phyloP scores from a whole-genome alignment of 2,888 invertebrate species.

The Julus scandinavius region DNA sequence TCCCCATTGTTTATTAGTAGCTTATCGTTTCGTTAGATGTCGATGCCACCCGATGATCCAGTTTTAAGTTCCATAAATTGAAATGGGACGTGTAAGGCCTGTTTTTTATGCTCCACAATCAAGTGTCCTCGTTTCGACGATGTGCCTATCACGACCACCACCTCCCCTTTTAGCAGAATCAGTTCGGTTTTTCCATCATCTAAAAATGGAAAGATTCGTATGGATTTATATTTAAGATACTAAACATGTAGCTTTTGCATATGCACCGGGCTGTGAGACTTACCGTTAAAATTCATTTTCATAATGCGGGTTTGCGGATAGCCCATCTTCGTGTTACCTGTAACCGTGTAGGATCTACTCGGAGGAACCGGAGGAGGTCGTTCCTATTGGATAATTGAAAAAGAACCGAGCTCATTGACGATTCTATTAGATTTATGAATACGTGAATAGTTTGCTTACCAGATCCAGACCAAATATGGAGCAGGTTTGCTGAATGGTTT shows the following conservation, averaged over 20 bases:
- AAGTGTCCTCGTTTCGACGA: conserved; percentile 87
- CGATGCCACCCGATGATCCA: conserved; percentile 53
- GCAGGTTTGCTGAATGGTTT: conserved; percentile 90
- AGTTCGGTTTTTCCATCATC: conserved; percentile 70
- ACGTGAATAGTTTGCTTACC: conserved; percentile 68
- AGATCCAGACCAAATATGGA: conserved; percentile 89
- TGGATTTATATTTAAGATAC: not conserved
- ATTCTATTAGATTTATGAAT: not conserved
- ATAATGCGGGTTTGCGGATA: conserved; percentile 93
- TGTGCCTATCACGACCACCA: conserved; percentile 87
- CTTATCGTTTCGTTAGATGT: conserved; percentile 38
- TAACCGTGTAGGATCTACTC: conserved; percentile 88
- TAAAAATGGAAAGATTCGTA: conserved; percentile 59
- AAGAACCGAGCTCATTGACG: not conserved
- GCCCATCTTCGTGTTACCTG: conserved; percentile 88
- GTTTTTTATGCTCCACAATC: conserved; percentile 82
- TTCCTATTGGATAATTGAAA: conserved; percentile 71
- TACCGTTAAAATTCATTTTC: conserved; percentile 72
- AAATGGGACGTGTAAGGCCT: conserved; percentile 81
- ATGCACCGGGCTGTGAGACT: not conserved
- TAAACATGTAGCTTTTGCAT: not conserved
- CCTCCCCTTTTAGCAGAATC: conserved; percentile 82
- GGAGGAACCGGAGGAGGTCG: conserved; percentile 92
- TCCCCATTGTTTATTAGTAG: conserved; percentile 15
- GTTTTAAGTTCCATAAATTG: conserved; percentile 78